Conservation (phyloP, 1,140 invertebrate genomes). For the Orius laevigatus region DNA sequence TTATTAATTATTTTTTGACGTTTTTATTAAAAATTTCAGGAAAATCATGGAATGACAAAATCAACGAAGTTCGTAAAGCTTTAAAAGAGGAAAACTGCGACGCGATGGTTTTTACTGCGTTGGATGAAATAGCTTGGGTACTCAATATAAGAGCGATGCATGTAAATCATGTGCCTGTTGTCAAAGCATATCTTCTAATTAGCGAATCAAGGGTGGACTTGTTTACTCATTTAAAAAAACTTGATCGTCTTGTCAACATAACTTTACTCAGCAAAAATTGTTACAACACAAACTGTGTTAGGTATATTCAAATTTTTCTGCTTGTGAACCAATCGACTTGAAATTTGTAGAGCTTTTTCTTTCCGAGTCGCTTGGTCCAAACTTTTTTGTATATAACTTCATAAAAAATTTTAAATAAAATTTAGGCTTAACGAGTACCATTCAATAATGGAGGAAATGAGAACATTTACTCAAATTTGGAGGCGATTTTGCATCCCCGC, state of each 20-base stretch:
- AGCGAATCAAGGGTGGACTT: constrained; percentile 41
- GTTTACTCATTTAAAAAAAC: constrained; percentile 41
- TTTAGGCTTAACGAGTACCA: constrained; percentile 50
- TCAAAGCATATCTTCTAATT: constrained; percentile 61
- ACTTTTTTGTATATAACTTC: too few species aligned
- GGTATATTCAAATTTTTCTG: constrained; percentile 30
- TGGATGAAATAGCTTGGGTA: constrained; percentile 89
- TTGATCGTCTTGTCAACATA: constrained; percentile 32
- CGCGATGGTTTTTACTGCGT: constrained; percentile 66
- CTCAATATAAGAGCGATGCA: constrained; percentile 89
- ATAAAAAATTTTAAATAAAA: too few species aligned
- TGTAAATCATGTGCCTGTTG: constrained; percentile 71
- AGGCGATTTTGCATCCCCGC: constrained; percentile 51
- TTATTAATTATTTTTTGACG: neutral
- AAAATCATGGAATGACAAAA: constrained; percentile 53
- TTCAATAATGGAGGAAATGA: constrained; percentile 49
- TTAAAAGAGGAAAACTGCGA: constrained; percentile 48
- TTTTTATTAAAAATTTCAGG: constrained; percentile 29
- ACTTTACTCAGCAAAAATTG: constrained; percentile 44
- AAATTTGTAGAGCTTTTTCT: too few species aligned
- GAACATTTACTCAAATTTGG: constrained; percentile 41
- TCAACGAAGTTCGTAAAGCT: constrained; percentile 44
- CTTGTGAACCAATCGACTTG: too few species aligned
- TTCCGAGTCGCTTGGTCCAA: too few species aligned
- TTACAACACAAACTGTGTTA: constrained; percentile 42